phyloP scores from a whole-genome alignment of 2,888 invertebrate genomes.

The Andrena minutula region DNA sequence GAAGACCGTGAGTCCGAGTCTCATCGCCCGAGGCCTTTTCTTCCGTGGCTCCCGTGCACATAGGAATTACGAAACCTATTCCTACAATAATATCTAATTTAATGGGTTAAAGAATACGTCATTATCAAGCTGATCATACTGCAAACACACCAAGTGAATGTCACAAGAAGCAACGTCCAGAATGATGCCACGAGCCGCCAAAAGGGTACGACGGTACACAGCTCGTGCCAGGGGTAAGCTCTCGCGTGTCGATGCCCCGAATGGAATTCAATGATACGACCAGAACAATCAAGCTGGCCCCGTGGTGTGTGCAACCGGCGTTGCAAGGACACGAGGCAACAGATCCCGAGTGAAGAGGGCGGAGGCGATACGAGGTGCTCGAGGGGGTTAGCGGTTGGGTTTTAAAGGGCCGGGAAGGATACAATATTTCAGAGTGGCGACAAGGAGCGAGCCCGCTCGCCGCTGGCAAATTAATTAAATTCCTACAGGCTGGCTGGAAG shows the following conservation, averaged over 20 bases:
- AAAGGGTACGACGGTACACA: too few species aligned
- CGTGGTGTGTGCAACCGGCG: conserved; percentile 21
- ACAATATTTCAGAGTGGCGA: conserved; percentile 79
- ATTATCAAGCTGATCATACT: too few species aligned
- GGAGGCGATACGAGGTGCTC: conserved; percentile 51
- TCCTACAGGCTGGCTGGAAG: conserved; percentile 76
- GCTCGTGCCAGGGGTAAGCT: neutral
- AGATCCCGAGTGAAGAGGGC: neutral
- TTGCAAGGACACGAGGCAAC: conserved; percentile 47
- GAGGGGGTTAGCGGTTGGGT: conserved; percentile 61
- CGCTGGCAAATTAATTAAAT: conserved; percentile 82
- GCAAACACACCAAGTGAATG: too few species aligned
- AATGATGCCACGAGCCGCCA: too few species aligned
- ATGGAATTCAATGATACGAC: conserved; percentile 46
- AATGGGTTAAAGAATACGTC: too few species aligned
- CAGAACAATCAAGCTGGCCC: conserved; percentile 46
- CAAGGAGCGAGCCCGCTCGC: conserved; percentile 77
- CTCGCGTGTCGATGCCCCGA: conserved; percentile 36
- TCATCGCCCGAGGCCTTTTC: too few species aligned
- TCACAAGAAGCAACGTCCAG: too few species aligned
- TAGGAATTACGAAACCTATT: too few species aligned
- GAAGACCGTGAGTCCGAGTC: too few species aligned
- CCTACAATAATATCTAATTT: too few species aligned
- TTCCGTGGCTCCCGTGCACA: too few species aligned
- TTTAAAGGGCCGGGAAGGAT: conserved; percentile 75